A percentile compares a stretch with the other conserved stretches of the same genome.
phyloP scores from a whole-genome alignment of 1,140 invertebrate species.

The Atopsyche davidsoni region DNA sequence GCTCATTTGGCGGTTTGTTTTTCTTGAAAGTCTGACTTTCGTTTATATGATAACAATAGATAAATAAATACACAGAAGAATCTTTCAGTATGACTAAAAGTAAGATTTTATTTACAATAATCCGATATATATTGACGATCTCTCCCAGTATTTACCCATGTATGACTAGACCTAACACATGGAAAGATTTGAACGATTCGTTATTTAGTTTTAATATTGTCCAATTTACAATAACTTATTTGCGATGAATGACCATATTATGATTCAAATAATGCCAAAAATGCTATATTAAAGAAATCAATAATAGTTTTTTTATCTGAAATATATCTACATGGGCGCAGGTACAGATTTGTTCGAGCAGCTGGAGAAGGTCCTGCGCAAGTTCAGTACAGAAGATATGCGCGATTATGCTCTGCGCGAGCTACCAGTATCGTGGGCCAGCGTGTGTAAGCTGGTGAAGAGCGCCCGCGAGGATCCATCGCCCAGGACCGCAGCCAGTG shows the following conservation, averaged over 20 bases:
- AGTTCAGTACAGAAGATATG: constrained; percentile 14
- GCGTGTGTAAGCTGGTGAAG: constrained; percentile 2
- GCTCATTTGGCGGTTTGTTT: no score
- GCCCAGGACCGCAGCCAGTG: constrained; percentile 8
- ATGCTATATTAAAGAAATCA: constrained; percentile 2
- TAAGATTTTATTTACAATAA: no score
- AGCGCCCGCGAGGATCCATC: neutral
- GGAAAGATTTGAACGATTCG: no score
- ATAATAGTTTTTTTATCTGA: neutral
- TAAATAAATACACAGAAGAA: no score
- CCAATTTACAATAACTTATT: neutral
- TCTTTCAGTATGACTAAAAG: no score
- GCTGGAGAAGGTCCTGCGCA: constrained; percentile 7
- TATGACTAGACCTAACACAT: no score
- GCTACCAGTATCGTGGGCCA: constrained; percentile 2
- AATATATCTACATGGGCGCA: neutral
- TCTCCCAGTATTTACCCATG: no score
- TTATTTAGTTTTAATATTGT: constrained; percentile 1
- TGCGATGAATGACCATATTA: neutral
- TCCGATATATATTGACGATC: no score
- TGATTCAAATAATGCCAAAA: neutral
- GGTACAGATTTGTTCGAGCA: neutral
- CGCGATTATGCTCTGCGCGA: constrained; percentile 12
- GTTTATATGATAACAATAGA: no score
- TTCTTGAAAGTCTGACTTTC: no score